Evolutionary conservation across 37 sponge, comb jelly and placozoan genomes (phyloP), one percentile per base, ranked within the genome.

Genomic region (Spongilla lacustris): DNA sequence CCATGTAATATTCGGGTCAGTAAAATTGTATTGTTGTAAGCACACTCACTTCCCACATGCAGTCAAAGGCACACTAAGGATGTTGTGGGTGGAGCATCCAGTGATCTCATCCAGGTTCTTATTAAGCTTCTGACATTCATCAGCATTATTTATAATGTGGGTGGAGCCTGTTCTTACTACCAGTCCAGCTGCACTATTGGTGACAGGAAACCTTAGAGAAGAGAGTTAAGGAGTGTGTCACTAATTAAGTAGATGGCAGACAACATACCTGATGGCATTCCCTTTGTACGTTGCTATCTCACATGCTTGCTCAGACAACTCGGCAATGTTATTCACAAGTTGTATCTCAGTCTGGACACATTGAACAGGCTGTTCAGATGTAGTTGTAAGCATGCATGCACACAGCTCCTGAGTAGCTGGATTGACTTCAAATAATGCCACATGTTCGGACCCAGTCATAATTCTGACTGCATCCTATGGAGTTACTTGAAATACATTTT

Each of bases 1-100:
- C n/a, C n/a, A n/a, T n/a, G n/a, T n/a, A n/a, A n/a, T n/a, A n/a
- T n/a, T n/a, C n/a, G n/a, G n/a, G n/a, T n/a, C n/a, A n/a, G n/a
- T n/a, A n/a, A n/a, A n/a, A n/a, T n/a, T n/a, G n/a, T n/a, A n/a
- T n/a, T n/a, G n/a, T n/a, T n/a, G n/a, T n/a, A n/a, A n/a, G n/a
- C n/a, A n/a, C n/a, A 88, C 89, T 91, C 46, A 91, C 92, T 76
- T 87, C 69, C 69, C 66, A 9, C 81, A 76, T 11, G 71, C 69
- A 48, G 68, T 81, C n/a, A 95, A 75, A 4, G 95, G 95, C 68
- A 89, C 86, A 74, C 92, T 89, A 14, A 95, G 88, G 2, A 92
- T 34, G 4, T 85, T 86, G 9, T 78, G 50, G 29, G 90, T 87
- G 27, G 32, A 66, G 75, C 85, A 86, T 3, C 92, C 92, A 77